A percentile compares a stretch with the other conserved stretches of the same genome.
Conservation (phyloP, 1,140 invertebrate species). For the Bilobella aurantiaca region DNA sequence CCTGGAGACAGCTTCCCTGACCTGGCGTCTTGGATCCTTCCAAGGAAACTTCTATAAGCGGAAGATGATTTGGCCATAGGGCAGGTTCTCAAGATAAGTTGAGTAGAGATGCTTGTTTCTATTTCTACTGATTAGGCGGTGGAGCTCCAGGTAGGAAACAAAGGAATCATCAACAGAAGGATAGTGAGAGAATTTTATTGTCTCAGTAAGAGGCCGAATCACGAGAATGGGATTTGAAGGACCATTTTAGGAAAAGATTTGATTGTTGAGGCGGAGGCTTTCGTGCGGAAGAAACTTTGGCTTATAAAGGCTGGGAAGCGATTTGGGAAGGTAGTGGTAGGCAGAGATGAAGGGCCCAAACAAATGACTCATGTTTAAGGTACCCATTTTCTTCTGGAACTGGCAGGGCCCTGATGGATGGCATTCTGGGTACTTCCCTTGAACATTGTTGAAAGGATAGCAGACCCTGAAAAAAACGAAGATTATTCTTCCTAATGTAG, state of each 20-base stretch:
- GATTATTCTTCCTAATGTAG: background rate
- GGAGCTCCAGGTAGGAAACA: too few species aligned
- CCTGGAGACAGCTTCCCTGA: background rate
- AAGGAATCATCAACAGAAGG: background rate
- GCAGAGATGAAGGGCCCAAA: too few species aligned
- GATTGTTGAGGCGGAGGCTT: too few species aligned
- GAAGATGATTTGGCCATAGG: too few species aligned
- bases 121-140: background rate
- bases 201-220: too few species aligned
- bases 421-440: background rate
- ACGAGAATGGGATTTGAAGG: background rate
- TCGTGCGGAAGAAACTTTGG: too few species aligned
- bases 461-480: background rate
- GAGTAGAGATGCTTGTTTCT: background rate
- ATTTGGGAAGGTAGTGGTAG: too few species aligned
- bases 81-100: too few species aligned
- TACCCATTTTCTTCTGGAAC: background rate
- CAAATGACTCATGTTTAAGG: background rate
- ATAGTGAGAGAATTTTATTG: background rate
- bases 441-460: background rate
- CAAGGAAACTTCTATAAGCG: too few species aligned
- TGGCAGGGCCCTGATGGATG: background rate
- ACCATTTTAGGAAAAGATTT: background rate
- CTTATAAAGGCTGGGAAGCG: too few species aligned
- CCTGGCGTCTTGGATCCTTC: background rate